Base-by-base conservation (phyloP, 2,113 vertebrate species). In the Rhabdornis inornatus region DNA sequence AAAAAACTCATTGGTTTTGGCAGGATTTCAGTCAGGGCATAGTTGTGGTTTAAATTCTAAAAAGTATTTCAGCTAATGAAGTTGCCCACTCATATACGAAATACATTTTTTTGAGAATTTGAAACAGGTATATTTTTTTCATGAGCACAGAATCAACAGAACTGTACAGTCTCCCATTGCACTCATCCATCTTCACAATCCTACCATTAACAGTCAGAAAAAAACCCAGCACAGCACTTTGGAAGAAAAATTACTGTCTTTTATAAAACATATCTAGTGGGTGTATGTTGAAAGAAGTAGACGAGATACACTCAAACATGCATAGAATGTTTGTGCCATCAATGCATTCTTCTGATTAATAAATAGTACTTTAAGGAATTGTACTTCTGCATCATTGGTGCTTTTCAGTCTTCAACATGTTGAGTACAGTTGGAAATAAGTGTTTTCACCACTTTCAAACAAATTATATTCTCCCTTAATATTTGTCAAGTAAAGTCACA, bases 111-210 rank as follows among this genome's bases (percentile, higher is more conserved):
- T 37, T 81, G 20, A 44, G 45, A 89, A 91, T 22, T 90, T 20
- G 24, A 72, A 86, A 61, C 18, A 45, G 4, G 2, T 35, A 37
- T 22, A 6, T 65, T 68, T 68, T 71, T 71, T 63, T 40, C n/a
- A 81, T 15, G 13, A 83, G n/a, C 53, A 82, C 52, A 83, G 20
- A 87, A 82, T 63, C 16, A 65, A 69, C 60, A 80, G 16, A 92
- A 61, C 65, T 45, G 42, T 87, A 24, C n/a, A 90, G 63, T 81
- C 20, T 71, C 39, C 80, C 27, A 66, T 39, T 90, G 42, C 53
- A 78, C 3, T 95, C 57, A 95, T 96, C 35, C 8, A 52, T 94
- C 72, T 91, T 94, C 69, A 89, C 37, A 8, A 42, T 90, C 91
- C 92, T 94, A 88, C 39, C 35, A 15, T 77, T 82, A 79, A 45